Conservation (phyloP, 2,888 invertebrate species). For the Torymus aiolomorphi region DNA sequence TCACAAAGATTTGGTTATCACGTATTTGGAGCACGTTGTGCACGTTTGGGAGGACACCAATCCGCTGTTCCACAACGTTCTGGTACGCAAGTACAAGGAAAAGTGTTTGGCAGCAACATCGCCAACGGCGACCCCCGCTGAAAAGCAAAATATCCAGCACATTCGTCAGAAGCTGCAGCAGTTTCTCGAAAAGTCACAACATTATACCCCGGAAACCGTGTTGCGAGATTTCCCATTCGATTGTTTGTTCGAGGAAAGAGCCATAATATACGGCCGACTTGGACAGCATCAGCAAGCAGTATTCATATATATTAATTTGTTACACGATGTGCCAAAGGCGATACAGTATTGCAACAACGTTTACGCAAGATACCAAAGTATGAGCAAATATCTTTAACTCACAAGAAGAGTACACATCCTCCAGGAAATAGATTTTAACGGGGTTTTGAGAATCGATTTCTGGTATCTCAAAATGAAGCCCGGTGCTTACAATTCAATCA, state of each 20-base stretch:
- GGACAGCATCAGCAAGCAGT: constrained; percentile 95
- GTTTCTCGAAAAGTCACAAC: constrained; percentile 87
- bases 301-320: constrained; percentile 91
- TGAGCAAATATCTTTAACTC: constrained; percentile 41
- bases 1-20: constrained; percentile 88
- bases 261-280: constrained; percentile 93
- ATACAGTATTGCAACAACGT: constrained; percentile 89
- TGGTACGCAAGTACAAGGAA: constrained; percentile 92
- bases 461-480: too few species aligned
- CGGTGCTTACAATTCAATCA: too few species aligned
- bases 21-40: constrained; percentile 96
- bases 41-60: constrained; percentile 91
- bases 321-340: constrained; percentile 89
- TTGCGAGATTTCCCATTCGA: constrained; percentile 91
- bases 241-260: constrained; percentile 92
- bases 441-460: too few species aligned
- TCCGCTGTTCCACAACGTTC: constrained; percentile 91
- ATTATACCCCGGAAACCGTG: constrained; percentile 91
- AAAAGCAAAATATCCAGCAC: constrained; percentile 77
- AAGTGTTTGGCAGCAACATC: constrained; percentile 75
- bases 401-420: too few species aligned
- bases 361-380: constrained; percentile 76
- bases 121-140: constrained; percentile 72
- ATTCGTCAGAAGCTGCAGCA: constrained; percentile 82
- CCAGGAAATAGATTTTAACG: too few species aligned